Percentiles rank a stretch among this genome's conserved stretches.
Conservation (phyloP, 2,113 vertebrate genomes). For the Corythoichthys haematopterus region DNA sequence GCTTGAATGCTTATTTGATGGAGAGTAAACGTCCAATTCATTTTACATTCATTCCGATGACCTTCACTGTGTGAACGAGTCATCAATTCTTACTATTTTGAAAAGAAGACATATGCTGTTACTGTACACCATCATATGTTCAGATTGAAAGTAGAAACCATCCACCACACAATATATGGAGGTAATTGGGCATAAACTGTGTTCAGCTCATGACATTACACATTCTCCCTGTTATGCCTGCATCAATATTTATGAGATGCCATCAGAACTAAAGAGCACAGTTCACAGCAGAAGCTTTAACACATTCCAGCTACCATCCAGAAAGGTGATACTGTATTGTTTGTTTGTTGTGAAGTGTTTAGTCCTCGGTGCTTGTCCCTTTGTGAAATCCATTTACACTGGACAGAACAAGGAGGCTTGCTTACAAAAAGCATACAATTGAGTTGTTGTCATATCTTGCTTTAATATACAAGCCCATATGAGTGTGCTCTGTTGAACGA, state of each 20-base stretch:
- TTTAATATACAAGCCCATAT: neutral
- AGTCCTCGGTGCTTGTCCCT: neutral
- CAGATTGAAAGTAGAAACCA: neutral
- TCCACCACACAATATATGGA: neutral
- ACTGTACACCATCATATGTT: neutral
- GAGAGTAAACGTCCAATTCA: neutral
- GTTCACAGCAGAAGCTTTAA: neutral
- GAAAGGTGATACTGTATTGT: neutral
- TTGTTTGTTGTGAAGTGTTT: neutral
- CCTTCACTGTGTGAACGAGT: neutral
- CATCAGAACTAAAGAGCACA: neutral
- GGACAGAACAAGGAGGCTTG: neutral
- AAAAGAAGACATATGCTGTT: neutral
- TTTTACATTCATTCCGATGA: neutral
- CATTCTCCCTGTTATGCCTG: neutral
- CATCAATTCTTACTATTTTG: neutral
- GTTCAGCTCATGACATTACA: neutral
- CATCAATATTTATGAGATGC: neutral
- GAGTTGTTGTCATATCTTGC: neutral
- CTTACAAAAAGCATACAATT: neutral
- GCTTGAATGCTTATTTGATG: no score
- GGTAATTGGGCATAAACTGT: neutral
- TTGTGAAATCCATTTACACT: neutral
- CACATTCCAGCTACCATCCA: neutral
- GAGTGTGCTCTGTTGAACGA: neutral